phyloP scores from a whole-genome alignment of 2,888 invertebrate species.

The Rambutsinella grinnellia region DNA sequence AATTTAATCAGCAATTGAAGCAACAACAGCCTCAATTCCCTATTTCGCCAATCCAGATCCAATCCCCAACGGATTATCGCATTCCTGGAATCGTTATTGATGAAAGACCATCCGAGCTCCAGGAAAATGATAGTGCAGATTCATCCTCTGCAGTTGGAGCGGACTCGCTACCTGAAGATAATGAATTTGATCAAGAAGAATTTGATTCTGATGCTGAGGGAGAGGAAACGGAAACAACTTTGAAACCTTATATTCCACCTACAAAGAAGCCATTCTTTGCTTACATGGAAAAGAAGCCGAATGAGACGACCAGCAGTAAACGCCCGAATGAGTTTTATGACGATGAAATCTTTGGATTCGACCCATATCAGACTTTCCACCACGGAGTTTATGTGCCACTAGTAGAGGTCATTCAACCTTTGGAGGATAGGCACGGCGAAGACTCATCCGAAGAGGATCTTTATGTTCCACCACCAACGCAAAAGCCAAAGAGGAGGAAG shows the following conservation, averaged over 20 bases:
- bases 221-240: conserved; percentile 45
- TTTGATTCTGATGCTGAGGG: conserved; percentile 16
- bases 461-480: conserved; percentile 30
- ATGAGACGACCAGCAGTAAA: conserved; percentile 54
- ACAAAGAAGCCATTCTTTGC: conserved; percentile 41
- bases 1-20: neutral
- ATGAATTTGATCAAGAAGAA: conserved; percentile 30
- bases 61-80: conserved; percentile 18
- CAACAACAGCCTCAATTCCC: neutral
- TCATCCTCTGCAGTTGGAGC: neutral
- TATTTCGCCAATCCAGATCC: conserved; percentile 2
- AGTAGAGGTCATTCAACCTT: conserved; percentile 49
- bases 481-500: conserved; percentile 31
- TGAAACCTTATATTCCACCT: conserved; percentile 43
- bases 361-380: conserved; percentile 66
- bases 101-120: conserved; percentile 37
- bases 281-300: conserved; percentile 45
- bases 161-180: neutral
- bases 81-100: conserved; percentile 58
- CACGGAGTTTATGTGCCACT: conserved; percentile 66
- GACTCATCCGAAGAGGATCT: conserved; percentile 44
- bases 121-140: conserved; percentile 24
- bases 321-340: conserved; percentile 66
- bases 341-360: conserved; percentile 66
- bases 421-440: conserved; percentile 32